These are phyloP conservation scores for Synodontis membranacea DNA, from an alignment of 2,113 vertebrate species.

Conservation along the genomic window DNA sequence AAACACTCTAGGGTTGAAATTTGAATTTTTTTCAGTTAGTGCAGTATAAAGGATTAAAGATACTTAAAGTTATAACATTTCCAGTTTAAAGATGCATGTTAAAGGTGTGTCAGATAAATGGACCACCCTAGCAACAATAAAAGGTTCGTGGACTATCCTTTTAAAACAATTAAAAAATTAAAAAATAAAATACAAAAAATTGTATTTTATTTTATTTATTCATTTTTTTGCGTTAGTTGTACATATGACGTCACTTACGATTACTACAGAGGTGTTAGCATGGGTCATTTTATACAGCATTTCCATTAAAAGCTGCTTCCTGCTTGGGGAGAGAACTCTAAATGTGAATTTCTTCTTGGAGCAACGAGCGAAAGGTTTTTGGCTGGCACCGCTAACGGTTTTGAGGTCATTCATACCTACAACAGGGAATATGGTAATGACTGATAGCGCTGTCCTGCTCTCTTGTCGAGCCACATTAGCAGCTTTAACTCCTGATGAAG, in stretches of 20 bases:
- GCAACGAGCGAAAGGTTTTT: neutral
- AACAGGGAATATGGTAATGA: constrained; percentile 42
- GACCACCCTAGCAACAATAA: too few species aligned
- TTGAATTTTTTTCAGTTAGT: too few species aligned
- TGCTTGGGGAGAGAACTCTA: neutral
- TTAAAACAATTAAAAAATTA: too few species aligned
- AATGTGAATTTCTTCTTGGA: neutral
- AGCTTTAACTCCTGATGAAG: constrained; percentile 31
- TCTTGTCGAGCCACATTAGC: constrained; percentile 26
- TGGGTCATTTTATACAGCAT: neutral
- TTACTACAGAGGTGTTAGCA: neutral
- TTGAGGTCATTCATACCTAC: constrained; percentile 39
- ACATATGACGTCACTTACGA: neutral
- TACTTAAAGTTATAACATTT: too few species aligned
- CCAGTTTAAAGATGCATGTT: too few species aligned
- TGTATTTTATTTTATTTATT: too few species aligned
- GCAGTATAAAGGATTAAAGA: too few species aligned
- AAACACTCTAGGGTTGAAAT: too few species aligned
- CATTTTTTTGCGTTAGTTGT: neutral
- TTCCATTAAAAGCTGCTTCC: neutral
- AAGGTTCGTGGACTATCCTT: neutral
- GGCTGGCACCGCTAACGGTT: constrained; percentile 32
- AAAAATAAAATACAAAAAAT: too few species aligned
- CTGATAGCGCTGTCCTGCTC: constrained; percentile 19
- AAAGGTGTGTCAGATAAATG: too few species aligned